Base-by-base conservation (phyloP, 2,797 vertebrate genomes). In the Semotilus atromaculatus region DNA sequence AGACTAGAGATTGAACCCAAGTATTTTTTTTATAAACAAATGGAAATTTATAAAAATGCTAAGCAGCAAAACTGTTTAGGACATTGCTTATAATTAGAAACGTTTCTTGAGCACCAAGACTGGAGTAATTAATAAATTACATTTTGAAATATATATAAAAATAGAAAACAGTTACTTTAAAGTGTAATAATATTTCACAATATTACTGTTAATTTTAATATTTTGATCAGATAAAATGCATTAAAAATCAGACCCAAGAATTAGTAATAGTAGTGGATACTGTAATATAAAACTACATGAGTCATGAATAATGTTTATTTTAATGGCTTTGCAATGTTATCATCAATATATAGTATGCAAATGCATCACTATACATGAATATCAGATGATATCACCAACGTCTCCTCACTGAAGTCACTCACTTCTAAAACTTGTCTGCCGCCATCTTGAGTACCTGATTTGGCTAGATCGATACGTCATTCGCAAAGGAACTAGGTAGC, bases 1-100 rank as follows among this genome's bases (percentile, higher is more conserved):
- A 82, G 51, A 81, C 21, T 48, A 82, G n/a, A 81, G 31, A 18
- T 23, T 38, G 16, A 21, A 64, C 51, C 60, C 34, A 51, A n/a
- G 60, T 79, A 58, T n/a, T 8, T 36, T 38, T 38, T 8, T 55
- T 34, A 31, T 36, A 3, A 36, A 55, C 19, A 51, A 7, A 53
- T 55, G 31, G 11, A 75, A 72, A 19, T 29, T 2, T 16, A 29
- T 26, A 19, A 19, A 48, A 72, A 48, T 31, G 26, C 29, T 10
- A 11, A 51, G 43, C 29, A 67, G 7, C 4, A 36, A 36, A 36
- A 67, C 21, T 34, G 4, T 34, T 55, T 53, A 53, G 21, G 34
- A 36, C 19, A 67, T 34, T 18, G 16, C 5, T 19, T 34, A 31
- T 67, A 67, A 36, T 19, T 1, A 10, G 31, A 67, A 21, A 21